These are phyloP conservation scores for Sinocyclocheilus grahami DNA, from an alignment of 2,113 vertebrate species.

Conservation along the genomic window DNA sequence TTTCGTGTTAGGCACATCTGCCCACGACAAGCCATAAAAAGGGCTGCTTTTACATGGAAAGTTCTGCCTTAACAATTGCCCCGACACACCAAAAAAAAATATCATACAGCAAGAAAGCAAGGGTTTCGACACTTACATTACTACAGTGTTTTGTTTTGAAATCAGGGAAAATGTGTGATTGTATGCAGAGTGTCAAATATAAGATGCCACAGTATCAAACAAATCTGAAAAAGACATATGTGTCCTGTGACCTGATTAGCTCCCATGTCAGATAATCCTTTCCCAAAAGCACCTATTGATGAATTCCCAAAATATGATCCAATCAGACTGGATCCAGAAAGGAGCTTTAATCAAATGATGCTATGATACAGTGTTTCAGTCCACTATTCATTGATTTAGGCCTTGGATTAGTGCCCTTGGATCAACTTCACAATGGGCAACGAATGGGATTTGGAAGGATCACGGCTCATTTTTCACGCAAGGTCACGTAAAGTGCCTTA, in stretches of 20 bases:
- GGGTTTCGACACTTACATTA: slow-evolving; percentile 11
- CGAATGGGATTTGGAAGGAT: slow-evolving; percentile 14
- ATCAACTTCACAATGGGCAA: neutral
- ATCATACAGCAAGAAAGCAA: slow-evolving; percentile 2
- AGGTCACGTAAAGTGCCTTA: neutral
- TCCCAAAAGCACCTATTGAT: neutral
- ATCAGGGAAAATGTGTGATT: neutral
- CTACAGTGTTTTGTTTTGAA: slow-evolving; percentile 4
- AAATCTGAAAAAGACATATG: neutral
- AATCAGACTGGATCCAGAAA: neutral
- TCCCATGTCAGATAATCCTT: neutral
- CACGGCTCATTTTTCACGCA: neutral
- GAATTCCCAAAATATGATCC: neutral
- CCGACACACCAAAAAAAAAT: slow-evolving; percentile 13
- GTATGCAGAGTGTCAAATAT: neutral
- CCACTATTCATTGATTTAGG: neutral
- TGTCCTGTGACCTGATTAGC: neutral
- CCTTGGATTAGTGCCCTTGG: slow-evolving; percentile 24
- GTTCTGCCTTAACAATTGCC: slow-evolving; percentile 12
- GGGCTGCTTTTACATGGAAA: slow-evolving; percentile 21
- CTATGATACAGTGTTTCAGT: slow-evolving; percentile 1
- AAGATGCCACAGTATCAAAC: neutral
- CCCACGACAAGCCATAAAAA: slow-evolving; percentile 35
- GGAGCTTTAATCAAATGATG: neutral
- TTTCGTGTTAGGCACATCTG: neutral